Percentiles rank a stretch among this genome's conserved stretches.
These are phyloP conservation scores for Theristicus caerulescens DNA, from an alignment of 2,113 vertebrate genomes.

Conservation along the genomic window DNA sequence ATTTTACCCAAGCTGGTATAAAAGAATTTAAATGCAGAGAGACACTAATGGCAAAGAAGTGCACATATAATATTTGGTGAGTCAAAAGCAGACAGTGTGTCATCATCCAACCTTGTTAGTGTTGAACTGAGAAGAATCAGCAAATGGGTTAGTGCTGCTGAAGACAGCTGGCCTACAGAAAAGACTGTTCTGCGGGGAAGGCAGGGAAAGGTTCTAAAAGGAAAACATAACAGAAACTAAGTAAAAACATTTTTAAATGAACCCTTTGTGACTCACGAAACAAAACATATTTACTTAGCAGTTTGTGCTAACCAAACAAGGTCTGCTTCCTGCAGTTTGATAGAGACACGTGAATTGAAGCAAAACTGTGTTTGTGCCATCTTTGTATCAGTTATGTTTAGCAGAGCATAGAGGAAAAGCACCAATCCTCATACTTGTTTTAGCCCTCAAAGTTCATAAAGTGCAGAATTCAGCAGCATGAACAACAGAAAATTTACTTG, in stretches of 20 bases:
- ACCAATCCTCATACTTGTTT: not conserved
- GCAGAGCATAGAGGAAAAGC: not conserved
- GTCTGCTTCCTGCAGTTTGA: not conserved
- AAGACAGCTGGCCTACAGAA: constrained; percentile 75
- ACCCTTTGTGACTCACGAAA: not conserved
- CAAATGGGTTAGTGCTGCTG: constrained; percentile 85
- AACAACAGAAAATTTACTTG: not conserved
- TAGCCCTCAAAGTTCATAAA: not conserved
- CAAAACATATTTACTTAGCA: not conserved
- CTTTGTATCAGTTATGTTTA: not conserved
- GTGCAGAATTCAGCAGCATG: not conserved
- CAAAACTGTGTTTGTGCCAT: not conserved
- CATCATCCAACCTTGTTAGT: constrained; percentile 75
- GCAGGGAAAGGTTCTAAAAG: constrained; percentile 84
- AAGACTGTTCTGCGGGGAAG: constrained; percentile 79
- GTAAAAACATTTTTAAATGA: not conserved
- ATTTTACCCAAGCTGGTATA: not conserved
- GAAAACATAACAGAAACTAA: constrained; percentile 74
- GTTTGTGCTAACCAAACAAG: not conserved
- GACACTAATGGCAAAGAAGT: constrained; percentile 16
- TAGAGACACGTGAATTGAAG: not conserved
- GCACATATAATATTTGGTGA: constrained; percentile 13
- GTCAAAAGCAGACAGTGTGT: constrained; percentile 23
- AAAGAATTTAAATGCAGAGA: not conserved
- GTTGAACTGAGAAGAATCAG: constrained; percentile 79